phyloP scores from a whole-genome alignment of 2,797 vertebrate species.

The Denticeps clupeoides region DNA sequence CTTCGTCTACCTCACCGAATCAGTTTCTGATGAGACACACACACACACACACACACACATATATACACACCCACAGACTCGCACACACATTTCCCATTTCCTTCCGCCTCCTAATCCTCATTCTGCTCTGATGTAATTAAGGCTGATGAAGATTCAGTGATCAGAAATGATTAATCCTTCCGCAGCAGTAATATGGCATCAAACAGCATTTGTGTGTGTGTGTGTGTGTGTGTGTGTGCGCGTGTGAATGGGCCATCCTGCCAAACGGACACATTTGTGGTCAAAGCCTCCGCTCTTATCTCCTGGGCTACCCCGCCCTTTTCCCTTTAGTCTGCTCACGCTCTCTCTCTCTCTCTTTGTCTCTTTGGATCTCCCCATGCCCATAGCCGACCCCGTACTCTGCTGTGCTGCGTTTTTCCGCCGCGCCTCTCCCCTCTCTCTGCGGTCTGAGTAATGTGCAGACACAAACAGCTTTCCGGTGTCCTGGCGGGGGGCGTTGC shows the following conservation, averaged over 20 bases:
- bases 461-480: neutral
- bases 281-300: neutral
- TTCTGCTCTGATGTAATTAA: neutral
- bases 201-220: neutral
- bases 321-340: neutral
- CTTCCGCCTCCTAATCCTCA: neutral
- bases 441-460: neutral
- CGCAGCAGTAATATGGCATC: constrained; percentile 1
- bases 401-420: too few species aligned
- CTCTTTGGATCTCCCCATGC: neutral
- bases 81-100: neutral
- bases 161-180: neutral
- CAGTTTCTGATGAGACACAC: too few species aligned
- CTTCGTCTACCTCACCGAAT: too few species aligned
- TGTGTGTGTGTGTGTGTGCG: neutral
- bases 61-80: neutral
- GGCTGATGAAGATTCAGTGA: constrained; percentile 2
- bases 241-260: neutral
- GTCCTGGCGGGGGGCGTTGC: too few species aligned
- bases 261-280: neutral
- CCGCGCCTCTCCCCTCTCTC: neutral
- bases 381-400: neutral
- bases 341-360: neutral
- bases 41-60: neutral
- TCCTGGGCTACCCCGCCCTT: neutral